Evolutionary conservation across 92 coral and sea anemone species (phyloP), one percentile per base, ranked within the genome.

Genomic region (Siderastrea radians): DNA sequence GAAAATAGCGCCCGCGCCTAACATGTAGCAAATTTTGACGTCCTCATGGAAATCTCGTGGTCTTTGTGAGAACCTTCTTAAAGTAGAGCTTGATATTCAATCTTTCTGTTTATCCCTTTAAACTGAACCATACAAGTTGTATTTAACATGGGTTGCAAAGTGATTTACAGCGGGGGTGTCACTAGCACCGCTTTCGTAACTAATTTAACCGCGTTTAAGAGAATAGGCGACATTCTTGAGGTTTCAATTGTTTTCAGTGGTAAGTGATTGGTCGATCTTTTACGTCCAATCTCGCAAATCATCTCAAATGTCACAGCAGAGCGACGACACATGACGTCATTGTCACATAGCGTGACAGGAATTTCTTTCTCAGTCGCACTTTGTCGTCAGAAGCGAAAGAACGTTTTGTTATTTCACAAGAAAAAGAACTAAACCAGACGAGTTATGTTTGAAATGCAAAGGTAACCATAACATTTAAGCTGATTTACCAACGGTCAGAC

Each of bases 221-320:
- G 48, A 49, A 49, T 50, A 49, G 43, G 87, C 55, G 60, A 49
- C 86, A 71, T 55, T 59, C 12, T 46, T 82, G 86, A 11, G 19
- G 78, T 49, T 47, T 57, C 10, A 12, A 71, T 83, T 83, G 16
- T 65, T 53, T 64, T 50, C 51, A 38, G 64, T 54, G 68, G n/a
- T 69, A 68, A 13, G 48, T 57, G 77, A 82, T 70, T 82, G 77
- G 86, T 14, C 57, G 38, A 14, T 68, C 54, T 45, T 9, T 69
- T 77, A 47, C 54, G 69, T 55, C 3, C 13, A 6, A 65, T 49
- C 57, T 61, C 38, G 51, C 45, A 46, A 64, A 38, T 13, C 52
- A 5, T 16, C 16, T 70, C 53, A 82, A 69, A 10, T 82, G 86
- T 82, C 66, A 82, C 86, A 71, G 45, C 75, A 70, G 14, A 70